Conservation (phyloP, 2,888 invertebrate genomes). For the Stegana nigrithorax region DNA sequence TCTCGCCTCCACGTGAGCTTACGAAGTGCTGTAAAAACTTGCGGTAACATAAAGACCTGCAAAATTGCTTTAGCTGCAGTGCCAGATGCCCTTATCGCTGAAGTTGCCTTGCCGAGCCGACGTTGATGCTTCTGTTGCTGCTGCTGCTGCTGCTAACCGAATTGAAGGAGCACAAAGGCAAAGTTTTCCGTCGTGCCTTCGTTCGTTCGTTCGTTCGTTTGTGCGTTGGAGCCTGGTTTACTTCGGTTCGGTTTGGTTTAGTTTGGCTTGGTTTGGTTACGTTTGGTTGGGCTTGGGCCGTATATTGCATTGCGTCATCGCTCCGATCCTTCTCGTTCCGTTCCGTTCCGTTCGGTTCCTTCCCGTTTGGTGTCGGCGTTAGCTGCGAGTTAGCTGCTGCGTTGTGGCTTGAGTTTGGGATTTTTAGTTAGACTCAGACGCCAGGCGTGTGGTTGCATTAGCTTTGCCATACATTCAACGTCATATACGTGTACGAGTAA, state of each 20-base stretch:
- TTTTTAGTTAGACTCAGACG: conserved; percentile 44
- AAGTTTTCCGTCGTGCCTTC: conserved; percentile 41
- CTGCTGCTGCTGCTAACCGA: not conserved
- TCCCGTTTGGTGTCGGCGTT: conserved; percentile 2
- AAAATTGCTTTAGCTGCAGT: conserved; percentile 48
- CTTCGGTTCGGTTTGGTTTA: too few relatives aligned
- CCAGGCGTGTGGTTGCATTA: conserved; percentile 22
- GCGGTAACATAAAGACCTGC: conserved; percentile 56
- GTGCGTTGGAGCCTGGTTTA: too few relatives aligned
- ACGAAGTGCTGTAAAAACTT: conserved; percentile 59
- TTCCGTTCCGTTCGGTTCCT: not conserved
- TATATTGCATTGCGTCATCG: too few relatives aligned
- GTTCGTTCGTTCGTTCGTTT: too few relatives aligned
- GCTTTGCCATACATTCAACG: not conserved
- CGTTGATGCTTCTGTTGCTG: not conserved
- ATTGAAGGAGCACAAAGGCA: conserved; percentile 41
- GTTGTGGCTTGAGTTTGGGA: conserved; percentile 57
- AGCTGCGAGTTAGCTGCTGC: too few relatives aligned
- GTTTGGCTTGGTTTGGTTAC: too few relatives aligned
- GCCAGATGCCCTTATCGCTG: conserved; percentile 31
- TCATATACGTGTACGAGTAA: too few relatives aligned
- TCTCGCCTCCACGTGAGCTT: conserved; percentile 38
- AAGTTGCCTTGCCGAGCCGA: too few relatives aligned
- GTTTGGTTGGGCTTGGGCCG: too few relatives aligned
- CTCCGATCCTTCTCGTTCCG: too few relatives aligned